These are phyloP conservation scores for Saturnia japonica DNA, from an alignment of 2,888 invertebrate species.

Conservation along the genomic window DNA sequence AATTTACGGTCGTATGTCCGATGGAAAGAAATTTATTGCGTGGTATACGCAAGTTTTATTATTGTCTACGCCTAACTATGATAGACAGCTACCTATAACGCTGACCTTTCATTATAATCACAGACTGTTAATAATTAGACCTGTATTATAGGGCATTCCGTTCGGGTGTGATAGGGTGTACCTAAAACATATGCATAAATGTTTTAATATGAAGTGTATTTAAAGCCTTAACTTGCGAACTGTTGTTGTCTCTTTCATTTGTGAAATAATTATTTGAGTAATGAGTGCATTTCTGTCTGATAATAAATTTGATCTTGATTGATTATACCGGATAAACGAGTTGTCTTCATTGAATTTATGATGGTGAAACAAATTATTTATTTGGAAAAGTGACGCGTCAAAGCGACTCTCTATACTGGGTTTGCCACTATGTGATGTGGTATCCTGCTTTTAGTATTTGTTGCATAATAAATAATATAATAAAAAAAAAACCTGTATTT, in stretches of 20 bases:
- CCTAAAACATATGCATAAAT: no score
- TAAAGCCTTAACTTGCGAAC: no score
- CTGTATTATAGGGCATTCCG: not conserved
- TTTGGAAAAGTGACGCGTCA: not conserved
- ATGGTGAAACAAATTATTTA: not conserved
- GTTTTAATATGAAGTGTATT: no score
- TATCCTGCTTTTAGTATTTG: not conserved
- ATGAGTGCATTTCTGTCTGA: no score
- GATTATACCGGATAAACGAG: no score
- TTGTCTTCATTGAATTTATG: not conserved
- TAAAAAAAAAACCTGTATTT: no score
- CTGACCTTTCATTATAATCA: not conserved
- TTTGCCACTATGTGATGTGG: not conserved
- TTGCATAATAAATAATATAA: no score
- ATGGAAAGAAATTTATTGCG: conserved; percentile 18
- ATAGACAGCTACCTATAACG: not conserved
- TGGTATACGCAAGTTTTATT: not conserved
- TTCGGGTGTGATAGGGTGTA: no score
- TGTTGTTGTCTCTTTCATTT: no score
- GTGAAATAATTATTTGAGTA: no score
- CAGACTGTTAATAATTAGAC: not conserved
- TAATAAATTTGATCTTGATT: no score
- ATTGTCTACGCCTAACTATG: conserved; percentile 7
- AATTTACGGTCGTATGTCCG: conserved; percentile 35
- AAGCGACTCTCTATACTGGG: not conserved